Conservation (phyloP, 2,113 vertebrate genomes). For the Deroptyus accipitrinus region DNA sequence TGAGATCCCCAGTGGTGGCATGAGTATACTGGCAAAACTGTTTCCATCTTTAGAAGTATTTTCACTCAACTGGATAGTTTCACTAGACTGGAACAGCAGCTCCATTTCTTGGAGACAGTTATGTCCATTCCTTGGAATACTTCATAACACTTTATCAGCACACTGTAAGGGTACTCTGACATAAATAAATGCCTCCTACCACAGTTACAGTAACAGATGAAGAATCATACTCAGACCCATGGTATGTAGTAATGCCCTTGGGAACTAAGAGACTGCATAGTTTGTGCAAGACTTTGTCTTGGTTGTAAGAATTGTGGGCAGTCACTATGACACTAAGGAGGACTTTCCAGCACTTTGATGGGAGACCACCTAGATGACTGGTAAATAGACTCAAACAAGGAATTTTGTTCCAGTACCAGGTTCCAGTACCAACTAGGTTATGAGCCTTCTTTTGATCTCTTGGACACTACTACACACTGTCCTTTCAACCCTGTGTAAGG, state of each 20-base stretch:
- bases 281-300: constrained; percentile 51
- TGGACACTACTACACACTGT: neutral
- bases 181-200: constrained; percentile 40
- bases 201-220: constrained; percentile 47
- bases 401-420: neutral
- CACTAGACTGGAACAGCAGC: constrained; percentile 48
- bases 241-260: constrained; percentile 31
- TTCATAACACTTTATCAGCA: constrained; percentile 42
- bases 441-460: neutral
- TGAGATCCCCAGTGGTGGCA: neutral
- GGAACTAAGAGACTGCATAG: neutral
- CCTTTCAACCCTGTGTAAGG: neutral
- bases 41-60: constrained; percentile 1
- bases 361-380: constrained; percentile 47
- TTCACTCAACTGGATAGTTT: constrained; percentile 42
- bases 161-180: constrained; percentile 27
- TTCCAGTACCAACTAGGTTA: neutral
- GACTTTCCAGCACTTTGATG: constrained; percentile 14
- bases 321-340: neutral
- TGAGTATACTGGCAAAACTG: neutral
- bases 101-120: constrained; percentile 45
- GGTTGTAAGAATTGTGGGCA: constrained; percentile 29
- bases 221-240: constrained; percentile 5
- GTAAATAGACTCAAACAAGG: neutral
- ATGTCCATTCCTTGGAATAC: constrained; percentile 33